Conservation (phyloP, 2,113 vertebrate species). For the Tachycineta bicolor region DNA sequence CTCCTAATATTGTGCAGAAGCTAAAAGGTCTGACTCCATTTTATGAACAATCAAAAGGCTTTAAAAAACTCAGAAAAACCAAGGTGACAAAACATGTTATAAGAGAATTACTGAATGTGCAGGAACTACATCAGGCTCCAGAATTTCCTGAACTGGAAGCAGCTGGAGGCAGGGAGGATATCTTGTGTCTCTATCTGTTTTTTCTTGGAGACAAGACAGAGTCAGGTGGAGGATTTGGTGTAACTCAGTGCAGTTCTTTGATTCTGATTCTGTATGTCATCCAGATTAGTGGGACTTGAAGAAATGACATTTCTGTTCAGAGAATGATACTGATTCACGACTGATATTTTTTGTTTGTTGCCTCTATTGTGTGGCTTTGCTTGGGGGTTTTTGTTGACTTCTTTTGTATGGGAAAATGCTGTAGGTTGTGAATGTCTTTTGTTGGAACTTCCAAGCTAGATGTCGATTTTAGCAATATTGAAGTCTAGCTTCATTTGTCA, state of each 20-base stretch:
- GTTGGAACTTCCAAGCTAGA: not conserved
- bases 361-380: fast-evolving
- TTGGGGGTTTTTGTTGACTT: not conserved
- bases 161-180: not conserved
- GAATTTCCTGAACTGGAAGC: not conserved
- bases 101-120: not conserved
- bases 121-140: not conserved
- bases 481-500: not conserved
- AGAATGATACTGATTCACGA: not conserved
- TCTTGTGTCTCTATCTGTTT: not conserved
- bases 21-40: too few relatives aligned
- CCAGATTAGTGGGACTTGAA: not conserved
- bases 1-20: too few relatives aligned
- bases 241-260: not conserved
- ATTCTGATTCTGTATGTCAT: not conserved
- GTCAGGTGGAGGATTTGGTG: not conserved
- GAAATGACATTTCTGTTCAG: not conserved
- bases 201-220: not conserved
- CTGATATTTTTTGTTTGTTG: not conserved
- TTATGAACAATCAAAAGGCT: too few relatives aligned
- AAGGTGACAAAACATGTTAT: not conserved
- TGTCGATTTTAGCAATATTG: not conserved
- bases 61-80: too few relatives aligned
- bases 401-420: not conserved
- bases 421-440: not conserved